These are phyloP conservation scores for Hyppa rectilinea DNA, from an alignment of 2,888 invertebrate species.

Conservation along the genomic window DNA sequence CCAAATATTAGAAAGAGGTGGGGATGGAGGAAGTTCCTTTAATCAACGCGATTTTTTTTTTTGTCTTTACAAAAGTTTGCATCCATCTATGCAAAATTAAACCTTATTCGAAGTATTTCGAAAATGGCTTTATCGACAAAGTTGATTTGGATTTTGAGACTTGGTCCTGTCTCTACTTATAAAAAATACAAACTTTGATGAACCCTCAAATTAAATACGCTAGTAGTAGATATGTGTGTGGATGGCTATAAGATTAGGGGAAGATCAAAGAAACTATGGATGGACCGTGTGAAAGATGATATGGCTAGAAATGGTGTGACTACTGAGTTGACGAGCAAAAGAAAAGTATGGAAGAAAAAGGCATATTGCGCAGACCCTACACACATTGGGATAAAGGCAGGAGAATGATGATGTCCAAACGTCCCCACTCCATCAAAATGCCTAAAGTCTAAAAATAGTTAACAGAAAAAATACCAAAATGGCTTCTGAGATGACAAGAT, in stretches of 20 bases:
- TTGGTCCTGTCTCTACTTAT: neutral
- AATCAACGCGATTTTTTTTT: neutral
- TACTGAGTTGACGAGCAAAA: neutral
- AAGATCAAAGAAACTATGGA: neutral
- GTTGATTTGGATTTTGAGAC: neutral
- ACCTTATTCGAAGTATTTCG: neutral
- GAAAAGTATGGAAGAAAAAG: neutral
- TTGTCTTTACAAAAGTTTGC: neutral
- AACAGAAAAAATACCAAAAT: neutral
- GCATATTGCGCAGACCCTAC: no score
- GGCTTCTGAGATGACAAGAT: neutral
- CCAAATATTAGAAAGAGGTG: neutral
- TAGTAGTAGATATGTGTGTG: no score
- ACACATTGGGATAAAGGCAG: neutral
- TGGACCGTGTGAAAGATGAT: neutral
- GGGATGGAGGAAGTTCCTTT: no score
- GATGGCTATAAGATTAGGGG: neutral
- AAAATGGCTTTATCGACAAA: neutral
- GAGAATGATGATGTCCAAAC: neutral
- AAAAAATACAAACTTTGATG: neutral
- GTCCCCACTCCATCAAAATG: neutral
- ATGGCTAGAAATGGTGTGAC: neutral
- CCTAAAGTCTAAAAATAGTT: constrained; percentile 26
- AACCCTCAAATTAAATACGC: no score
- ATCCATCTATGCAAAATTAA: neutral